Conservation (phyloP, 1,140 invertebrate species). For the Drosophila jambulina region DNA sequence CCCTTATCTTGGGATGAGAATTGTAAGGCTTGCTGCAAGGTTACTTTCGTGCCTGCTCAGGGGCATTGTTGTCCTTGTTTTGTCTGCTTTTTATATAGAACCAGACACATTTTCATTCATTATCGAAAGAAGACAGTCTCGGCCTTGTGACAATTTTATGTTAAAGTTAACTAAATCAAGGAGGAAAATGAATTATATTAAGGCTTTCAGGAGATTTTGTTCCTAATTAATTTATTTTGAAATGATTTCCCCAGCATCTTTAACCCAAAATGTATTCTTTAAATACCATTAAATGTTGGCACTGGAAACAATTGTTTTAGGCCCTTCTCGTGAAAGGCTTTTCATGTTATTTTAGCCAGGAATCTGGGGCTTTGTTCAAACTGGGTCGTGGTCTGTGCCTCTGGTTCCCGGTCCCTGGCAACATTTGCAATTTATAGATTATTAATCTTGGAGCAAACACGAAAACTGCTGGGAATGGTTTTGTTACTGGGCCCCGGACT, state of each 20-base stretch:
- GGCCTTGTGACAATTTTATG: background rate
- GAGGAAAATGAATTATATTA: background rate
- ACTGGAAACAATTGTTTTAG: conserved; percentile 10
- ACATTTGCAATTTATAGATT: conserved; percentile 70
- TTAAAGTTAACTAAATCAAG: background rate
- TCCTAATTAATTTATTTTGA: background rate
- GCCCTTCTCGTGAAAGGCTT: conserved; percentile 28
- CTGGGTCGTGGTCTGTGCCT: conserved; percentile 47
- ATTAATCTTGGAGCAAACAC: conserved; percentile 54
- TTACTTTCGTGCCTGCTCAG: conserved; percentile 30
- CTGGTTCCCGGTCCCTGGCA: conserved; percentile 17
- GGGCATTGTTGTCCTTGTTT: conserved; percentile 21
- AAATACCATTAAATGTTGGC: conserved; percentile 13
- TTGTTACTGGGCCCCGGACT: background rate
- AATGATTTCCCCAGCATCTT: background rate
- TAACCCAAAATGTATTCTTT: background rate
- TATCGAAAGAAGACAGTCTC: background rate
- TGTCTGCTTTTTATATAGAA: conserved; percentile 15
- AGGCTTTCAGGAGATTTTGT: background rate
- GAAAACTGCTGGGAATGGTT: conserved; percentile 29
- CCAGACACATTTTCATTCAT: conserved; percentile 28
- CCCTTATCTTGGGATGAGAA: background rate
- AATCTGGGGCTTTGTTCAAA: conserved; percentile 35
- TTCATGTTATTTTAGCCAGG: conserved; percentile 24
- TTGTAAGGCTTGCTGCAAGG: background rate